A percentile compares a stretch with the other conserved stretches of the same genome.
Conservation (phyloP, 2,113 vertebrate genomes). For the Accipiter virgatus region DNA sequence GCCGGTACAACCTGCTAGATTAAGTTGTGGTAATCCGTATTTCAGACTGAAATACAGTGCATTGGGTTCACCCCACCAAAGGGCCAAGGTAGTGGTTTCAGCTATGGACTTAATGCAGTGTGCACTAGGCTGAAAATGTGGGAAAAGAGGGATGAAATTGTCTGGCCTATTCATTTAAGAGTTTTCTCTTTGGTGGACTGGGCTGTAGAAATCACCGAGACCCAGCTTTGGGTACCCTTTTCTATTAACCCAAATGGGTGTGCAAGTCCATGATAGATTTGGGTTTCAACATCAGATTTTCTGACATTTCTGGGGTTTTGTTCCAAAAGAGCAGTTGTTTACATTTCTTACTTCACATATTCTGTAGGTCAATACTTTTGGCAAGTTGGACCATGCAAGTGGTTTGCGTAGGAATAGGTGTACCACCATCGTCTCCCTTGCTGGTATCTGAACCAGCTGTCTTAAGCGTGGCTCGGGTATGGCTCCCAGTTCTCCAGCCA, state of each 20-base stretch:
- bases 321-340: background rate
- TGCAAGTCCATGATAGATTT: background rate
- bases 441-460: background rate
- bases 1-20: background rate
- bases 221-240: background rate
- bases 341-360: background rate
- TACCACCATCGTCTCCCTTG: background rate
- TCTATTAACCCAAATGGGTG: background rate
- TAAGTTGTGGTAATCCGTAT: background rate
- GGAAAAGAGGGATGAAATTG: background rate
- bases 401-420: background rate
- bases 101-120: background rate
- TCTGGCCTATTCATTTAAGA: background rate
- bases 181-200: background rate
- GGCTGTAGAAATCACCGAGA: background rate
- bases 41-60: background rate
- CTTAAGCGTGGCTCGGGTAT: accelerated
- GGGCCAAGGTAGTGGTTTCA: background rate
- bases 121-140: background rate
- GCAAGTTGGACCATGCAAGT: accelerated
- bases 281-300: background rate
- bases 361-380: background rate
- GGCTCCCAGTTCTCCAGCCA: background rate
- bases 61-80: background rate
- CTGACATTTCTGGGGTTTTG: background rate